These are phyloP conservation scores for Camponotus pennsylvanicus DNA, from an alignment of 1,140 invertebrate species.

Conservation along the genomic window DNA sequence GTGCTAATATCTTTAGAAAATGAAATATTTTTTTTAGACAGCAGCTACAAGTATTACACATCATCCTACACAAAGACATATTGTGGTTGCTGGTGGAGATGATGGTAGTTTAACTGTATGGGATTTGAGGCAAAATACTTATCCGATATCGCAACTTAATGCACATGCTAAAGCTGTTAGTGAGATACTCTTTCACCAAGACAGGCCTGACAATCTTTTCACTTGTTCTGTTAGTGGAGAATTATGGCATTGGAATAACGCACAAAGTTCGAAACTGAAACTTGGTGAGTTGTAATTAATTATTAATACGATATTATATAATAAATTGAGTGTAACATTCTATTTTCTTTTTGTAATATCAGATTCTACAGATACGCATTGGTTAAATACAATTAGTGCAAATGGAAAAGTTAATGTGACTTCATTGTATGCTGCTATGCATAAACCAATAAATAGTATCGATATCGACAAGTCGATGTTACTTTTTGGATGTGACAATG, in stretches of 20 bases:
- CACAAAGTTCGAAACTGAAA: constrained; percentile 82
- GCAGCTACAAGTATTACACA: constrained; percentile 91
- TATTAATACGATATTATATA: neutral
- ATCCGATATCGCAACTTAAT: constrained; percentile 92
- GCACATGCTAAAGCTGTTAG: constrained; percentile 92
- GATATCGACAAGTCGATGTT: constrained; percentile 91
- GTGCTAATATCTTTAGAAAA: constrained; percentile 12
- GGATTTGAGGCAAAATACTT: constrained; percentile 94
- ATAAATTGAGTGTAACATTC: constrained; percentile 15
- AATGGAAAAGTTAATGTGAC: constrained; percentile 91
- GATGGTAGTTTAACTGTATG: constrained; percentile 94
- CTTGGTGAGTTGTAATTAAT: constrained; percentile 72
- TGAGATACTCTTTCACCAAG: constrained; percentile 94
- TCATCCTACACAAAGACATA: constrained; percentile 95
- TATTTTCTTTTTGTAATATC: constrained; percentile 41
- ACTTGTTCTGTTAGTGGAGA: constrained; percentile 93
- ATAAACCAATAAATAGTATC: constrained; percentile 92
- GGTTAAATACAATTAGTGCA: constrained; percentile 89
- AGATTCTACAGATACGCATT: constrained; percentile 87
- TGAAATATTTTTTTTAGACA: constrained; percentile 80
- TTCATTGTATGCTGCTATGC: constrained; percentile 90
- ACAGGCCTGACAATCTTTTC: constrained; percentile 93
- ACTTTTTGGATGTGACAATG: constrained; percentile 93
- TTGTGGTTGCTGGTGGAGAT: constrained; percentile 93
- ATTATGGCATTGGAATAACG: constrained; percentile 94